Evolutionary conservation across 2,888 invertebrate species (phyloP), one percentile per base, ranked within the genome.

Genomic region (Nasonovia ribisnigri): DNA sequence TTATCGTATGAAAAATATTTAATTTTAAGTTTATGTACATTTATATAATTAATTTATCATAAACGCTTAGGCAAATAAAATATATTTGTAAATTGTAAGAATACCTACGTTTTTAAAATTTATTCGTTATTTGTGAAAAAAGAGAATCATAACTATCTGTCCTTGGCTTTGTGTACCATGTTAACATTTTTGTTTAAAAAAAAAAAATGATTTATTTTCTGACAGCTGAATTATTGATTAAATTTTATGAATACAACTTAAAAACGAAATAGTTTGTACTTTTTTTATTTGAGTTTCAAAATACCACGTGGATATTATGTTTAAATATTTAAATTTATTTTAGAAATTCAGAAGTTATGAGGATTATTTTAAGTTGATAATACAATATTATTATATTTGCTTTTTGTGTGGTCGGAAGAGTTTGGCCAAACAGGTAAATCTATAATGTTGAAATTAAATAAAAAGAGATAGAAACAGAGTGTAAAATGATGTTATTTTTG

Each of bases 191-290:
- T 77, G 36, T 77, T 77, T 20, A 0, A 20, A 36, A 77, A 0
- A 20, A 36, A 77, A 77, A 36, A 77, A 77, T 77, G 36, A 77
- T 77, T 77, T 77, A 77, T 77, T 77, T 77, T 77, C 26, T 11
- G 36, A 36, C 77, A 36, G 77, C 36, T 77, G 36, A 77, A 77
- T 77, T 36, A 77, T 77, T 77, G 77, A 77, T 77, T 77, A 36
- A 77, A 77, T 77, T 77, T 77, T 77, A 77, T 77, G 36, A 77
- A 77, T 77, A 77, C 36, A 77, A 77, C 77, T 77, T 77, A 77
- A 77, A 77, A 77, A 77, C 8, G 43, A 26, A 29, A 16, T 43
- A 89, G 2, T 8, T 43, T 26, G 16, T 42, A 89, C 77, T 77
- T 77, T 36, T 60, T 77, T 77, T 36, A 36, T 77, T 77, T 77